Evolutionary conservation across 2,888 invertebrate species (phyloP), one percentile per base, ranked within the genome.

Genomic region (Yponomeuta cagnagella): DNA sequence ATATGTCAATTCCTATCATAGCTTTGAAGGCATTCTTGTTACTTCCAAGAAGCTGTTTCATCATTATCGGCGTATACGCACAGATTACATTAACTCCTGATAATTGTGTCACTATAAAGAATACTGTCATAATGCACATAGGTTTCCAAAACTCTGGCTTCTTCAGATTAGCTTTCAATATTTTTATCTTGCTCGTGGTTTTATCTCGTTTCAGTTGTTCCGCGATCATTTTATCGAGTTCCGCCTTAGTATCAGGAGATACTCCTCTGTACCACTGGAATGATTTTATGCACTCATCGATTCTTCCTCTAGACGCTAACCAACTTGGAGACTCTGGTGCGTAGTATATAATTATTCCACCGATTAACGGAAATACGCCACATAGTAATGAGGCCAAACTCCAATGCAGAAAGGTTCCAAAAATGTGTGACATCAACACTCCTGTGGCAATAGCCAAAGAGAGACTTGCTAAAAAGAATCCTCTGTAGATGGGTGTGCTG

Each of bases 251-350:
- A 69, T 84, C 86, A 9, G 82, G 76, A 69, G 88, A 88, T 15
- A 81, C 84, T 65, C 95, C 95, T 77, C 95, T 88, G 74, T 94
- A 94, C 92, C 93, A 95, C 73, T 93, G 87, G 69, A 95, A 94
- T 0, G 94, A 92, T 23, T 86, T 78, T 48, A 93, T 87, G 1
- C 95, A 95, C 73, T 94, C 93, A 2, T 92, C 92, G 0, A 91
- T 84, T 72, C 92, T 87, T 30, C 93, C 93, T 75, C 93, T 94
- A 5, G 94, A 93, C 6, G 95, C 93, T 52, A 96, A 79, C 95
- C 95, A 96, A 23, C 93, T 91, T 0, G 95, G 96, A 37, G 95
- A 94, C 84, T 96, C 96, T 0, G 94, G 95, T n/a, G 94, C 88
- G 33, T 93, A 92, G 37, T 91, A 86, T 30, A 95, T 82, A 23